Conservation (phyloP, 2,113 vertebrate species). For the Barnardius zonarius region DNA sequence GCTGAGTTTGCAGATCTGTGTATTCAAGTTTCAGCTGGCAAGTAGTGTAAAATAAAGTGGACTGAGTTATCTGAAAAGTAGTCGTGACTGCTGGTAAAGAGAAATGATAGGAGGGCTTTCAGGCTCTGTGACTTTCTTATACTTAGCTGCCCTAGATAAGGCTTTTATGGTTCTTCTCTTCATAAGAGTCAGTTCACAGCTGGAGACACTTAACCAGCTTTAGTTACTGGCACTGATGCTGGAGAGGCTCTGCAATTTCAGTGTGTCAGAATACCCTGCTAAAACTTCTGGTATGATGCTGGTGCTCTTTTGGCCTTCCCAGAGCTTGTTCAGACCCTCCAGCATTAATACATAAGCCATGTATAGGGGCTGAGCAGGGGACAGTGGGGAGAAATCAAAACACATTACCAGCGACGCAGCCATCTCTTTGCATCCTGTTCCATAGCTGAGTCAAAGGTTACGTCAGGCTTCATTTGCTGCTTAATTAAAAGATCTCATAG, state of each 20-base stretch:
- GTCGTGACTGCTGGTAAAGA: neutral
- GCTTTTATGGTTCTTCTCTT: neutral
- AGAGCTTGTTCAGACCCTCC: neutral
- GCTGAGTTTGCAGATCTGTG: neutral
- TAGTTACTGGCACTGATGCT: neutral
- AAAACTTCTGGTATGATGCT: neutral
- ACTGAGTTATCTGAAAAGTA: neutral
- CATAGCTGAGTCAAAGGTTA: conserved; percentile 19
- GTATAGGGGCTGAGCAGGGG: neutral
- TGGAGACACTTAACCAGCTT: conserved; percentile 4
- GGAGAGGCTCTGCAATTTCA: neutral
- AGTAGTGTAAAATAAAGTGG: neutral
- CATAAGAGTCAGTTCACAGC: neutral
- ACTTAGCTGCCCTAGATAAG: neutral
- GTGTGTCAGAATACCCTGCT: neutral
- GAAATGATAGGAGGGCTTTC: neutral
- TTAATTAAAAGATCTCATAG: conserved; percentile 50
- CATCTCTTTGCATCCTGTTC: neutral
- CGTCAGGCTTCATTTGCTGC: conserved; percentile 54
- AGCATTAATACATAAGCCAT: rapidly evolving
- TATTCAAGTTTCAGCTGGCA: neutral
- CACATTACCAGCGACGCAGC: neutral
- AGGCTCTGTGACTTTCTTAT: neutral
- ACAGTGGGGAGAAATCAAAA: neutral
- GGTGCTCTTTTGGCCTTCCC: neutral